Evolutionary conservation across 2,113 vertebrate genomes (phyloP).

Genomic region (Boleophthalmus pectinirostris): DNA sequence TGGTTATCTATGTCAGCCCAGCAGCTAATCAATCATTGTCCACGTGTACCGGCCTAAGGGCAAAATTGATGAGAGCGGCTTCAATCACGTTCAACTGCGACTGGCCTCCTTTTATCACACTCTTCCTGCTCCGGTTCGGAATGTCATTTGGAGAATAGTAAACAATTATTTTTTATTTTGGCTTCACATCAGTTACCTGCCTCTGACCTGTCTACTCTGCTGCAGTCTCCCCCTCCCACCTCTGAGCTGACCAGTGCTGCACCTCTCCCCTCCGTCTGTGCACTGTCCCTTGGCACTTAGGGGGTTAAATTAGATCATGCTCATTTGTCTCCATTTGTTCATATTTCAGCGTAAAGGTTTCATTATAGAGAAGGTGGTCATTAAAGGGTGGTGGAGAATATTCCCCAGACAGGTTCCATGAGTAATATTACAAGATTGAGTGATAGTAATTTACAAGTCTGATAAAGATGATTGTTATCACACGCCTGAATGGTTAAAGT

Average conservation of each 20-base stretch:
- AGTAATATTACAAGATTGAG: background rate
- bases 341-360: slow-evolving; percentile 20
- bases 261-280: slow-evolving; percentile 48
- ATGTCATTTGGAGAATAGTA: no score
- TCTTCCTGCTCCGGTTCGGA: no score
- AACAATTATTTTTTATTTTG: background rate
- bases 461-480: background rate
- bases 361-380: background rate
- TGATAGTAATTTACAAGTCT: background rate
- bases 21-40: background rate
- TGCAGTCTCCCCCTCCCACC: slow-evolving; percentile 22
- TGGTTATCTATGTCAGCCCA: background rate
- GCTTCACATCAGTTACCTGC: background rate
- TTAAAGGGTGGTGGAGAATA: background rate
- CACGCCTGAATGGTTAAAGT: background rate
- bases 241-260: slow-evolving; percentile 24
- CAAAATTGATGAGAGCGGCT: background rate
- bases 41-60: background rate
- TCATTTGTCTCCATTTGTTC: slow-evolving; percentile 13
- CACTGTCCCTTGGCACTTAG: background rate
- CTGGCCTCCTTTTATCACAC: background rate
- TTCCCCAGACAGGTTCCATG: background rate
- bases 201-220: slow-evolving; percentile 16
- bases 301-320: slow-evolving; percentile 16
- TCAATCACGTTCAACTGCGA: background rate